phyloP scores from a whole-genome alignment of 2,797 vertebrate species.

The Rhinella marina region DNA sequence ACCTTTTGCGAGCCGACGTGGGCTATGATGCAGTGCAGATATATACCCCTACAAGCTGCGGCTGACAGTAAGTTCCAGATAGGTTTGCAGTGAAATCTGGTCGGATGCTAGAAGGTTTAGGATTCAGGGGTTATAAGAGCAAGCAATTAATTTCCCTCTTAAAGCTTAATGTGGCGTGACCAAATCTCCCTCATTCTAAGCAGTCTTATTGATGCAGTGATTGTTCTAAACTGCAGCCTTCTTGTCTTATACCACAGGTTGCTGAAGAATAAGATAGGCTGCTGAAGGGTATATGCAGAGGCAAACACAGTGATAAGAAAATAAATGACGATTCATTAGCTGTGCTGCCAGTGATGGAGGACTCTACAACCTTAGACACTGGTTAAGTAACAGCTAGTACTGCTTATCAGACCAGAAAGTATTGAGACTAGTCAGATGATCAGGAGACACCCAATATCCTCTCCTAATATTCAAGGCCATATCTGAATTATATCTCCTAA shows the following conservation, averaged over 20 bases:
- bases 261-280: conserved; percentile 28
- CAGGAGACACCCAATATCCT: not conserved
- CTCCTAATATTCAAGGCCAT: not conserved
- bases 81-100: conserved; percentile 31
- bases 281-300: conserved; percentile 16
- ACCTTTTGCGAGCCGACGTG: conserved; percentile 45
- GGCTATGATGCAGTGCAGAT: conserved; percentile 45
- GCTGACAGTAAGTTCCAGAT: conserved; percentile 33
- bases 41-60: conserved; percentile 36
- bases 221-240: conserved; percentile 34
- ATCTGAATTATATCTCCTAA: not conserved
- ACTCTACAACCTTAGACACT: not conserved
- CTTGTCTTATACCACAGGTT: conserved; percentile 29
- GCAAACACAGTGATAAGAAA: not conserved
- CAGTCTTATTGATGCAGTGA: conserved; percentile 50
- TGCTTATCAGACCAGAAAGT: not conserved
- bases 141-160: conserved; percentile 59
- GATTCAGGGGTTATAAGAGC: conserved; percentile 46
- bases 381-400: not conserved
- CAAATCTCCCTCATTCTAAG: conserved; percentile 49
- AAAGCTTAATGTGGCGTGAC: conserved; percentile 58
- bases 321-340: conserved; percentile 5
- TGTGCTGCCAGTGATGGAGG: not conserved
- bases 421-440: not conserved
- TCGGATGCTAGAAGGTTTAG: conserved; percentile 23